Evolutionary conservation across 1,140 invertebrate genomes (phyloP).

Genomic region (Drosophila sechellia): DNA sequence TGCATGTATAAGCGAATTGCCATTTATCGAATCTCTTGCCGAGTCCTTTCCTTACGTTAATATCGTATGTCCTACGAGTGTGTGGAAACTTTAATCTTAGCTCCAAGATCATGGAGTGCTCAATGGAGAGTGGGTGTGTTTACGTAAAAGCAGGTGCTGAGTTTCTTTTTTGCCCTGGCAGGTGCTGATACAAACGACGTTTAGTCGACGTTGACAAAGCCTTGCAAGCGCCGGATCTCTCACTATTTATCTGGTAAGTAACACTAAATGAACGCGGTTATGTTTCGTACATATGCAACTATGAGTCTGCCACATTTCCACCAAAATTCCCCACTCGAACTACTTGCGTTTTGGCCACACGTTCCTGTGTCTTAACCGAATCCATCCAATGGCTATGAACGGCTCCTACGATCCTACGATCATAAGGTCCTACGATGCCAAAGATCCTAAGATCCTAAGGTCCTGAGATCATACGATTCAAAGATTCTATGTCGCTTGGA

Average conservation of each 20-base stretch:
- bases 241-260: slow-evolving; percentile 45
- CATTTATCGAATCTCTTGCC: slow-evolving; percentile 44
- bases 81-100: slow-evolving; percentile 48
- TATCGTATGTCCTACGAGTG: slow-evolving; percentile 62
- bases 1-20: slow-evolving; percentile 59
- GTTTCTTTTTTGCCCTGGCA: slow-evolving; percentile 23
- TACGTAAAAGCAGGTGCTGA: slow-evolving; percentile 46
- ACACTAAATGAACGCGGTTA: slow-evolving; percentile 50
- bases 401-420: not conserved
- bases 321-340: slow-evolving; percentile 16
- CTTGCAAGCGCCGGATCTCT: slow-evolving; percentile 36
- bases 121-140: slow-evolving; percentile 24
- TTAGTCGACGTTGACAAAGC: slow-evolving; percentile 45
- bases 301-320: slow-evolving; percentile 21
- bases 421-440: not conserved
- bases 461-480: not conserved
- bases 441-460: not conserved
- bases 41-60: slow-evolving; percentile 56
- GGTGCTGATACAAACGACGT: slow-evolving; percentile 43
- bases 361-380: slow-evolving; percentile 15
- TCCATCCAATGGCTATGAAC: not conserved
- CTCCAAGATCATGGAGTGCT: slow-evolving; percentile 16
- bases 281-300: slow-evolving; percentile 44
- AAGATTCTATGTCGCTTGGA: too few species aligned
- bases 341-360: slow-evolving; percentile 33